Percentiles rank a stretch among this genome's conserved stretches.
phyloP scores from a whole-genome alignment of 2,888 invertebrate genomes.

The Leptinotarsa haldemani region DNA sequence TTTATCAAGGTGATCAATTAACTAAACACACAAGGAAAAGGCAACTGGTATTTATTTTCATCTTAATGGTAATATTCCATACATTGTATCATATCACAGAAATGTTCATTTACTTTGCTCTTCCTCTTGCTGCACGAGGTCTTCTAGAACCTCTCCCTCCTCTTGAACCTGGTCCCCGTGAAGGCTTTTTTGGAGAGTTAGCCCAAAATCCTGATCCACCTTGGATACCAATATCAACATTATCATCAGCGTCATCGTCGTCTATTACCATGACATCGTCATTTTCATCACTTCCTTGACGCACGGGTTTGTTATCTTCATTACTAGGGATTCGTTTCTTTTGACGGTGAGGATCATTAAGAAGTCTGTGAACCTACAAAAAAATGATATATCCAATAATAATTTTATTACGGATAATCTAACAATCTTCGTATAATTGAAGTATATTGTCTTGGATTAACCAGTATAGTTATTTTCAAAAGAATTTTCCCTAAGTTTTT shows the following conservation, averaged over 20 bases:
- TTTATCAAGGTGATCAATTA: too few species aligned
- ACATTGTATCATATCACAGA: constrained; percentile 1
- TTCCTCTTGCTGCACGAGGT: constrained; percentile 17
- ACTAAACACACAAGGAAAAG: too few species aligned
- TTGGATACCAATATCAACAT: constrained; percentile 1
- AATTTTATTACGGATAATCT: too few species aligned
- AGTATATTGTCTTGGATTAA: too few species aligned
- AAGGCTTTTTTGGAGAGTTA: neutral
- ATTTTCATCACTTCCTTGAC: constrained; percentile 1
- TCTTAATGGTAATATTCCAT: neutral
- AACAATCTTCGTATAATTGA: too few species aligned
- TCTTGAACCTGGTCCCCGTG: constrained; percentile 10
- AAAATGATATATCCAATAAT: neutral
- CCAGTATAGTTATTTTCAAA: too few species aligned
- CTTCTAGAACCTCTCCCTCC: constrained; percentile 20
- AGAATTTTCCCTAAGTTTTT: too few species aligned
- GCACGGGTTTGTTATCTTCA: neutral
- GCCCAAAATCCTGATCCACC: neutral
- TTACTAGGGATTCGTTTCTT: constrained; percentile 3
- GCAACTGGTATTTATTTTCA: neutral
- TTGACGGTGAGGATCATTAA: constrained; percentile 7
- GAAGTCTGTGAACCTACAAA: constrained; percentile 18
- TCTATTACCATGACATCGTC: constrained; percentile 16
- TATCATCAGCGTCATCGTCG: constrained; percentile 13
- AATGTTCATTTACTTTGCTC: constrained; percentile 12